Conservation (phyloP, 2,113 vertebrate genomes). For the Notarius quadriscutis region DNA sequence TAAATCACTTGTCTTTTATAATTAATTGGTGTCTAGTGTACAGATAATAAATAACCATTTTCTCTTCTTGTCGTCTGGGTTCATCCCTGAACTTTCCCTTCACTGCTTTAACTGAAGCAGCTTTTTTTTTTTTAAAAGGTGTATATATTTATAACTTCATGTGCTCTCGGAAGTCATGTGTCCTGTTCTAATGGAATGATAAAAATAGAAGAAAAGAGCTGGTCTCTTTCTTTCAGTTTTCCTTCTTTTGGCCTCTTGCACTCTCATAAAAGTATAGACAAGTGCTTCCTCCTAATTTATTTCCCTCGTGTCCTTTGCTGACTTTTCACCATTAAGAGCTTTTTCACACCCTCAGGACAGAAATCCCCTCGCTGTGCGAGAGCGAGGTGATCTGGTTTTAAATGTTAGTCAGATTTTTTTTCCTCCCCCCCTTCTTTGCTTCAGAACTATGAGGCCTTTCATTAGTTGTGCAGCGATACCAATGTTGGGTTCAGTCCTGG, state of each 20-base stretch:
- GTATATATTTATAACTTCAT: conserved; percentile 7
- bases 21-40: neutral
- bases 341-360: conserved; percentile 5
- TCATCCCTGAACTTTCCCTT: neutral
- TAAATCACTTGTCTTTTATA: neutral
- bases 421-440: neutral
- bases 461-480: neutral
- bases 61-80: neutral
- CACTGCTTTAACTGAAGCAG: conserved; percentile 5
- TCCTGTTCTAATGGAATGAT: conserved; percentile 36
- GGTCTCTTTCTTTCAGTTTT: neutral
- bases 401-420: neutral
- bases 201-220: conserved; percentile 47
- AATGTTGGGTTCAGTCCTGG: too few species aligned
- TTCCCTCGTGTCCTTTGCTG: conserved; percentile 9
- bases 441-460: neutral
- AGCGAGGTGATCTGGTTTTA: neutral
- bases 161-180: conserved; percentile 32
- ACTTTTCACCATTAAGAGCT: conserved; percentile 31
- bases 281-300: conserved; percentile 53
- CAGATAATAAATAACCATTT: neutral
- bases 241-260: neutral
- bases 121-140: neutral
- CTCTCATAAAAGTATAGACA: conserved; percentile 44
- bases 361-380: neutral